These are phyloP conservation scores for Perizoma affinitatum DNA, from an alignment of 2,888 invertebrate species.

Conservation along the genomic window DNA sequence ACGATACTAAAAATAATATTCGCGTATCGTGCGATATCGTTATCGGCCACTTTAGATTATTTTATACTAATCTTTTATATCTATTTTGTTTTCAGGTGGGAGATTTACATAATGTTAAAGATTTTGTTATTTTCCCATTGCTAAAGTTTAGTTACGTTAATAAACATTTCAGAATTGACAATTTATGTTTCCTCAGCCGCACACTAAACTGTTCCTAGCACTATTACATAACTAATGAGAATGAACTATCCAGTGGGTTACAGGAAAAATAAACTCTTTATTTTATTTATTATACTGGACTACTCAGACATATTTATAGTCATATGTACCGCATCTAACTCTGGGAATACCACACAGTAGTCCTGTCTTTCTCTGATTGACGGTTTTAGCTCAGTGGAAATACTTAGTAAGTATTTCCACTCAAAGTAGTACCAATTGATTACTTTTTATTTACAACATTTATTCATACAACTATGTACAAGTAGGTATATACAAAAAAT, in stretches of 20 bases:
- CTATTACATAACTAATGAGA: too few relatives aligned
- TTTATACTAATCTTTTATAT: conserved; percentile 57
- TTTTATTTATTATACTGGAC: background rate
- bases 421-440: background rate
- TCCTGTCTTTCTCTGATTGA: background rate
- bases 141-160: background rate
- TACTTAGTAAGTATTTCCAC: background rate
- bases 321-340: too few relatives aligned
- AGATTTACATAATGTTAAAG: conserved; percentile 4
- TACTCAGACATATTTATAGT: too few relatives aligned
- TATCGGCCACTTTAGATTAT: conserved; percentile 71
- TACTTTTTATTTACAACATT: too few relatives aligned
- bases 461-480: too few relatives aligned
- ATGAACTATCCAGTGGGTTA: background rate
- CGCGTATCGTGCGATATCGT: conserved; percentile 50
- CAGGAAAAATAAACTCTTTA: background rate
- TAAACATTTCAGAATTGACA: too few relatives aligned
- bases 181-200: background rate
- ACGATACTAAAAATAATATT: conserved; percentile 47
- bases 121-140: conserved; percentile 5
- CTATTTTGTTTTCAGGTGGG: conserved; percentile 32
- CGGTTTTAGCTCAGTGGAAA: background rate
- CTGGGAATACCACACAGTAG: too few relatives aligned
- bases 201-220: background rate
- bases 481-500: too few relatives aligned